A percentile compares a stretch with the other conserved stretches of the same genome.
Conservation (phyloP, 2,797 vertebrate species). For the Knipowitschia caucasica region DNA sequence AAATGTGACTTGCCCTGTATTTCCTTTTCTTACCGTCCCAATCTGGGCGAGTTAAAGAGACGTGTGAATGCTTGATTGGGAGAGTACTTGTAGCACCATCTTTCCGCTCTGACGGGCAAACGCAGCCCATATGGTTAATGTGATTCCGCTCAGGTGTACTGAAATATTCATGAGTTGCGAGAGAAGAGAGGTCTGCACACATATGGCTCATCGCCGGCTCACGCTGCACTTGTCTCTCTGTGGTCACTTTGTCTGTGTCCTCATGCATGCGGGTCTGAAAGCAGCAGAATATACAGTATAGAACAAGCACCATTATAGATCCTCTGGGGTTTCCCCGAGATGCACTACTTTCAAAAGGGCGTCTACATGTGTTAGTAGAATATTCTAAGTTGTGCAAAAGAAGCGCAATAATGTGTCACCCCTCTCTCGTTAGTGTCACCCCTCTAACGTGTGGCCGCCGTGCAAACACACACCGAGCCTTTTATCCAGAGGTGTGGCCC, state of each 20-base stretch:
- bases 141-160: slow-evolving; percentile 75
- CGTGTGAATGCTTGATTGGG: slow-evolving; percentile 27
- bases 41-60: not conserved
- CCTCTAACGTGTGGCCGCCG: slow-evolving; percentile 22
- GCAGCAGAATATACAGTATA: slow-evolving; percentile 18
- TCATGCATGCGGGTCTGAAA: slow-evolving; percentile 11
- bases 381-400: slow-evolving; percentile 48
- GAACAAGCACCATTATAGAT: slow-evolving; percentile 28
- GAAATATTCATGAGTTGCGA: slow-evolving; percentile 74
- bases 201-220: slow-evolving; percentile 45
- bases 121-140: slow-evolving; percentile 69
- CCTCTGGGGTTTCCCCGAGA: slow-evolving; percentile 36
- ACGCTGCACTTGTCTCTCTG: slow-evolving; percentile 48
- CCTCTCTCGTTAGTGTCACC: slow-evolving; percentile 22
- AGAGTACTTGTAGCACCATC: slow-evolving; percentile 57
- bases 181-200: slow-evolving; percentile 55
- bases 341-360: slow-evolving; percentile 39
- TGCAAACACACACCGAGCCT: slow-evolving; percentile 16
- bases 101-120: slow-evolving; percentile 66
- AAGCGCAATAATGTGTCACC: slow-evolving; percentile 25
- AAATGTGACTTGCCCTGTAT: too few species aligned
- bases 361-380: slow-evolving; percentile 52
- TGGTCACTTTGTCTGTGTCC: slow-evolving; percentile 27
- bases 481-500: not conserved
- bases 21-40: too few species aligned